Percentiles rank a stretch among this genome's conserved stretches.
Conservation (phyloP, 2,113 vertebrate species). For the Stigmatopora nigra region DNA sequence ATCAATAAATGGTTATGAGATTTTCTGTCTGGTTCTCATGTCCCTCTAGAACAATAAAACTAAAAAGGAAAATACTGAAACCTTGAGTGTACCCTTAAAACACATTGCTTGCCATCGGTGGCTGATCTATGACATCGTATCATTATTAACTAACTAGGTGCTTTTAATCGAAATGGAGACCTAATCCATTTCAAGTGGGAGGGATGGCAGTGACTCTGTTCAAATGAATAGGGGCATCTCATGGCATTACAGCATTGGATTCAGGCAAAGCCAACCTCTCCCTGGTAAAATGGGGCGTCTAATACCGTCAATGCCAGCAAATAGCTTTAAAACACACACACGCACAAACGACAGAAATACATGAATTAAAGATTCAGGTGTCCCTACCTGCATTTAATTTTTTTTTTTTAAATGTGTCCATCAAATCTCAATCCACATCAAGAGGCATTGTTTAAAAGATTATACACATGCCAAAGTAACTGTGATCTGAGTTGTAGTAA, state of each 20-base stretch:
- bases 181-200: no score
- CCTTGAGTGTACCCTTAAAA: not conserved
- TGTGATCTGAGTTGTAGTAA: not conserved
- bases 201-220: no score
- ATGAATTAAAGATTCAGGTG: not conserved
- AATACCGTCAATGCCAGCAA: no score
- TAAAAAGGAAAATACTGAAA: not conserved
- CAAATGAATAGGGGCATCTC: no score
- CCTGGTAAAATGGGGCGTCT: no score
- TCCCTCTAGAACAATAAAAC: not conserved
- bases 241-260: no score
- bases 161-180: no score
- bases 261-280: no score
- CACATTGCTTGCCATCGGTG: constrained; percentile 8
- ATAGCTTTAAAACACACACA: no score
- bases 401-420: no score
- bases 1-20: constrained; percentile 1
- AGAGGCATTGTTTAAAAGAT: not conserved
- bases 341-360: not conserved
- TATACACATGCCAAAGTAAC: not conserved
- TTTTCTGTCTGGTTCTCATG: not conserved
- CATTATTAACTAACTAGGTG: no score
- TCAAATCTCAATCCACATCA: not conserved
- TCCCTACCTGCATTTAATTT: not conserved
- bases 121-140: not conserved